These are phyloP conservation scores for Perizoma flavofasciatum DNA, from an alignment of 2,888 invertebrate species.

Conservation along the genomic window DNA sequence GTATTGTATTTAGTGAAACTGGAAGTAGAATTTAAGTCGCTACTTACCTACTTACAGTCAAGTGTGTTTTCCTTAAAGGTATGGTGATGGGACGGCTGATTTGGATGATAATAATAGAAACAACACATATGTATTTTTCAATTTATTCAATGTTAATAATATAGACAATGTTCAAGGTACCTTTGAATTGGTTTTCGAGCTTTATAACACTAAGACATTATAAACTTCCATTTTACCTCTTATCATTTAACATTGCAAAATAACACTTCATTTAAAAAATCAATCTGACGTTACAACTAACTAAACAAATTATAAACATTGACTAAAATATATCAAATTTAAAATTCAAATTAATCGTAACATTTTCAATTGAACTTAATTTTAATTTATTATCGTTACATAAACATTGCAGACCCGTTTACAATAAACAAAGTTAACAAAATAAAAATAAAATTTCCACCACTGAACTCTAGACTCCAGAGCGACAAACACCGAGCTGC, in stretches of 20 bases:
- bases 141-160: slow-evolving; percentile 85
- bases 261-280: slow-evolving; percentile 74
- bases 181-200: slow-evolving; percentile 82
- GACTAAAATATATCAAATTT: slow-evolving; percentile 81
- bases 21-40: too few relatives aligned
- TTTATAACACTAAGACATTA: slow-evolving; percentile 80
- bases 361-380: slow-evolving; percentile 74
- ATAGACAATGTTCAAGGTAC: slow-evolving; percentile 84
- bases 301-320: slow-evolving; percentile 73
- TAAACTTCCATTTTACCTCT: slow-evolving; percentile 75
- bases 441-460: slow-evolving; percentile 74
- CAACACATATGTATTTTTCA: slow-evolving; percentile 58
- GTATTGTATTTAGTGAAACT: too few relatives aligned
- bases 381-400: slow-evolving; percentile 70
- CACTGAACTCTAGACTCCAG: slow-evolving; percentile 68
- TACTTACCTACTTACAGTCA: too few relatives aligned
- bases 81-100: slow-evolving; percentile 2
- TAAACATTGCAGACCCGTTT: slow-evolving; percentile 80
- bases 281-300: slow-evolving; percentile 73
- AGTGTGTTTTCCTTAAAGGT: too few relatives aligned
- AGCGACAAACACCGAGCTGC: slow-evolving; percentile 62
- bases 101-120: slow-evolving; percentile 46
- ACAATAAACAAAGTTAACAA: slow-evolving; percentile 80
- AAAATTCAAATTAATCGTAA: slow-evolving; percentile 72
- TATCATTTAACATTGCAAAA: slow-evolving; percentile 79